Evolutionary conservation across 2,113 vertebrate genomes (phyloP).

Genomic region (Grammomys surdaster): DNA sequence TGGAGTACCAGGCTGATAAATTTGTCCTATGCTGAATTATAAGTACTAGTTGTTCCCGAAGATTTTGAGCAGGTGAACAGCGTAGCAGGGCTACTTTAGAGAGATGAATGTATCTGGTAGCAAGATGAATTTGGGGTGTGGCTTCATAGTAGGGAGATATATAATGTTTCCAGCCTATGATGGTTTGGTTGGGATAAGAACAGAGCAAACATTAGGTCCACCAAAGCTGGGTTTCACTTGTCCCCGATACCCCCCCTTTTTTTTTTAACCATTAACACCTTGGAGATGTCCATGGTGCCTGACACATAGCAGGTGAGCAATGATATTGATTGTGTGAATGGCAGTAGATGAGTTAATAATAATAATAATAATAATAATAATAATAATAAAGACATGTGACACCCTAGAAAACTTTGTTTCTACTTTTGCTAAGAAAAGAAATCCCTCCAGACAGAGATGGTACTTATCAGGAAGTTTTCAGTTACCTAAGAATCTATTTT

Average conservation of each 20-base stretch:
- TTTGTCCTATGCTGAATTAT: background rate
- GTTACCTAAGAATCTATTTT: slow-evolving; percentile 29
- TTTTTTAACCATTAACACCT: background rate
- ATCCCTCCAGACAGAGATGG: background rate
- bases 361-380: background rate
- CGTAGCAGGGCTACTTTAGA: background rate
- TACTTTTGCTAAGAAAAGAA: slow-evolving; percentile 52
- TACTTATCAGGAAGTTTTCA: background rate
- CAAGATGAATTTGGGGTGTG: background rate
- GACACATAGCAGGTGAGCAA: background rate
- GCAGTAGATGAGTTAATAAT: background rate
- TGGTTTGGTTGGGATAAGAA: background rate
- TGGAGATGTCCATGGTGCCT: background rate
- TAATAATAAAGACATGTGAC: background rate
- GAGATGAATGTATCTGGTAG: background rate
- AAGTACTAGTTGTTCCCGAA: background rate
- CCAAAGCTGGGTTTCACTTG: background rate
- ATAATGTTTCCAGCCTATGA: background rate
- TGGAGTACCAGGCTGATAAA: background rate
- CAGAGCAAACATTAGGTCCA: background rate
- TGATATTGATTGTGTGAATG: background rate
- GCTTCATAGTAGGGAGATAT: background rate
- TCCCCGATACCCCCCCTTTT: background rate
- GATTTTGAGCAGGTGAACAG: background rate
- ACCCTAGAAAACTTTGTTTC: background rate